Percentiles rank a stretch among this genome's conserved stretches.
Conservation (phyloP, 2,113 vertebrate species). For the Cynoglossus semilaevis region DNA sequence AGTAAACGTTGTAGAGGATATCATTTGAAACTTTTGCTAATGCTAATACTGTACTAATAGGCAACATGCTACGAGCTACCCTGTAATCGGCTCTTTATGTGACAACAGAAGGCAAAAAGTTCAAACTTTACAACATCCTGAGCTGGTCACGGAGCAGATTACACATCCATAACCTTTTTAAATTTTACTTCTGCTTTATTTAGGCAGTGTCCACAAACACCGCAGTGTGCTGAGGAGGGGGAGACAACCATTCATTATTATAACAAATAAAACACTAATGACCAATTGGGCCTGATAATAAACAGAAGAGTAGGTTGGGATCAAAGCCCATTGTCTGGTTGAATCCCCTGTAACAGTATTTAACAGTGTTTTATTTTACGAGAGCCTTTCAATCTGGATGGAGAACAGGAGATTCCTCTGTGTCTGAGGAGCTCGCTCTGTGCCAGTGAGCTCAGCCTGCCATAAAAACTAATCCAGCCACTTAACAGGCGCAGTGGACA, state of each 20-base stretch:
- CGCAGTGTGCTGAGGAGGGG: conserved; percentile 15
- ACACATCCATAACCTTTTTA: conserved; percentile 24
- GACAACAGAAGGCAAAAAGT: conserved; percentile 14
- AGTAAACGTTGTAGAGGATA: too few species aligned
- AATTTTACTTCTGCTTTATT: conserved; percentile 19
- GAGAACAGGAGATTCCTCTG: conserved; percentile 36
- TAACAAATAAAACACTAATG: conserved; percentile 56
- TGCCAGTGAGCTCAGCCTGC: conserved; percentile 30
- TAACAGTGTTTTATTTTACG: conserved; percentile 53
- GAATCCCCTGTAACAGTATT: conserved; percentile 13
- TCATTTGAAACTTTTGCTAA: too few species aligned
- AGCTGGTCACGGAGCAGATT: conserved; percentile 29
- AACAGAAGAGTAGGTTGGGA: conserved; percentile 47
- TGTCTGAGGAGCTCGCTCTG: conserved; percentile 34
- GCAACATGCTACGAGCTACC: too few species aligned
- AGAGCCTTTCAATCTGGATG: conserved; percentile 50
- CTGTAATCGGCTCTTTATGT: conserved; percentile 4
- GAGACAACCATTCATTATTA: conserved; percentile 39
- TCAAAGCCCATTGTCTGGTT: conserved; percentile 32
- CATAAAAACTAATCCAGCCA: conserved; percentile 66
- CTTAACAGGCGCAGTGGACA: conserved; percentile 56
- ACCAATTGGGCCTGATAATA: conserved; percentile 48
- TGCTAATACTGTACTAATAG: too few species aligned
- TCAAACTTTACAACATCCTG: conserved; percentile 22
- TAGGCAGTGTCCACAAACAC: conserved; percentile 30